phyloP scores from a whole-genome alignment of 2,113 vertebrate species.

The Dasyurus viverrinus region DNA sequence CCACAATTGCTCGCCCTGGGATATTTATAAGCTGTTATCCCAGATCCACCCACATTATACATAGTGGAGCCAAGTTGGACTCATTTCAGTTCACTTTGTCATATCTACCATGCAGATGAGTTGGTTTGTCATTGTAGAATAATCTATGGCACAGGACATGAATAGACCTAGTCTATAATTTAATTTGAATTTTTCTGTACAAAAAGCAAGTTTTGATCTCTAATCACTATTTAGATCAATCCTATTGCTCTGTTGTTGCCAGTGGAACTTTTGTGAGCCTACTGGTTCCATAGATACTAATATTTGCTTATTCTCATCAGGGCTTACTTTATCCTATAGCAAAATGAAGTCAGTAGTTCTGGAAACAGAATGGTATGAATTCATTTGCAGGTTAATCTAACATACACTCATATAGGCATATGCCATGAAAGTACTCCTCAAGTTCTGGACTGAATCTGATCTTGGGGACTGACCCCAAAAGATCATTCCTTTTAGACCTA shows the following conservation, averaged over 20 bases:
- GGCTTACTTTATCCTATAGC: background rate
- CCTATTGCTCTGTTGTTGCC: too few species aligned
- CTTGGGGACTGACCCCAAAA: background rate
- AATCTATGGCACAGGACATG: rapidly evolving
- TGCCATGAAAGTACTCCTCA: background rate
- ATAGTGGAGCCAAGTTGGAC: background rate
- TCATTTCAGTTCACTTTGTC: background rate
- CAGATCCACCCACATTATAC: background rate
- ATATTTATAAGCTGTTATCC: background rate
- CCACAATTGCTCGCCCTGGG: background rate
- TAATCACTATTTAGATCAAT: background rate
- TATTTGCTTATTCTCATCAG: background rate
- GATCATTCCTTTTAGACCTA: background rate
- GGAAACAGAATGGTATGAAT: background rate
- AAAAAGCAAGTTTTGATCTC: background rate
- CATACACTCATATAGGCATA: background rate
- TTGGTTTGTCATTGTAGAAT: background rate
- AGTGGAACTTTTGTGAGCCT: background rate
- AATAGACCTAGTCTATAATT: background rate
- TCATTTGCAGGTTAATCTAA: background rate
- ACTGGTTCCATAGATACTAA: background rate
- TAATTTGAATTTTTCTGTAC: background rate
- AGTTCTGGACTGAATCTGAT: background rate
- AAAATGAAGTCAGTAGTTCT: conserved; percentile 4
- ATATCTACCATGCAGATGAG: conserved; percentile 9